Evolutionary conservation across 2,797 vertebrate genomes (phyloP).

Genomic region (Pseudomugil gertrudae): DNA sequence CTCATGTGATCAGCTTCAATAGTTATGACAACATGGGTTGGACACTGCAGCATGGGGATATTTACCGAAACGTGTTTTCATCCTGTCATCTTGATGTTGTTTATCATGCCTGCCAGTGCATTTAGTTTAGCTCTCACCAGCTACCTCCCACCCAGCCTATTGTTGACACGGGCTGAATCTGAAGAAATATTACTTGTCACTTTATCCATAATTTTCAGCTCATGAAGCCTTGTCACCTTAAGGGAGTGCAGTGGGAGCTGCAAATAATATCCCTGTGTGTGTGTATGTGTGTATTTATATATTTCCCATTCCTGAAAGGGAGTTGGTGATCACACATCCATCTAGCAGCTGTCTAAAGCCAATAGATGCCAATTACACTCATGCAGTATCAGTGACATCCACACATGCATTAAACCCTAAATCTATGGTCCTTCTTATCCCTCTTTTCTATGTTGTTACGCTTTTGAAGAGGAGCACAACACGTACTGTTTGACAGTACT

Average conservation of each 20-base stretch:
- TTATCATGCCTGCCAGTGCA: slow-evolving; percentile 50
- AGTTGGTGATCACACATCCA: slow-evolving; percentile 13
- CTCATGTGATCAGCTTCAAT: background rate
- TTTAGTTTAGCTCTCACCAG: slow-evolving; percentile 41
- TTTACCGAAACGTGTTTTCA: slow-evolving; percentile 43
- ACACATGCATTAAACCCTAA: background rate
- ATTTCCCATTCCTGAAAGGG: slow-evolving; percentile 45
- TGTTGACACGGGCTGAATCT: slow-evolving; percentile 41
- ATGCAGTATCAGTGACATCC: slow-evolving; percentile 18
- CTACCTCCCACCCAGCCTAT: slow-evolving; percentile 22
- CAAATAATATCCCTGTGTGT: slow-evolving; percentile 47
- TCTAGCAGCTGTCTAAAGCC: slow-evolving; percentile 16
- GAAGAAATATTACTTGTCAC: slow-evolving; percentile 60
- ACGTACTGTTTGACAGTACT: slow-evolving; percentile 1
- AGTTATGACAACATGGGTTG: slow-evolving; percentile 3
- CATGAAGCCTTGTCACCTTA: slow-evolving; percentile 53
- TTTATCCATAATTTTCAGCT: slow-evolving; percentile 71
- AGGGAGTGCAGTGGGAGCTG: slow-evolving; percentile 45
- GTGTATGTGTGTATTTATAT: slow-evolving; percentile 14
- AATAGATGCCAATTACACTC: slow-evolving; percentile 23
- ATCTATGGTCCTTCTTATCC: slow-evolving; percentile 20
- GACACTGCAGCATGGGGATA: slow-evolving; percentile 17
- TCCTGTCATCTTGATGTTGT: slow-evolving; percentile 50
- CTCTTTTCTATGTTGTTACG: background rate
- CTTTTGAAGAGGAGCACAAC: background rate